Evolutionary conservation across 1,140 invertebrate genomes (phyloP), one percentile per base, ranked within the genome.

Genomic region (Diachasmimorpha longicaudata): DNA sequence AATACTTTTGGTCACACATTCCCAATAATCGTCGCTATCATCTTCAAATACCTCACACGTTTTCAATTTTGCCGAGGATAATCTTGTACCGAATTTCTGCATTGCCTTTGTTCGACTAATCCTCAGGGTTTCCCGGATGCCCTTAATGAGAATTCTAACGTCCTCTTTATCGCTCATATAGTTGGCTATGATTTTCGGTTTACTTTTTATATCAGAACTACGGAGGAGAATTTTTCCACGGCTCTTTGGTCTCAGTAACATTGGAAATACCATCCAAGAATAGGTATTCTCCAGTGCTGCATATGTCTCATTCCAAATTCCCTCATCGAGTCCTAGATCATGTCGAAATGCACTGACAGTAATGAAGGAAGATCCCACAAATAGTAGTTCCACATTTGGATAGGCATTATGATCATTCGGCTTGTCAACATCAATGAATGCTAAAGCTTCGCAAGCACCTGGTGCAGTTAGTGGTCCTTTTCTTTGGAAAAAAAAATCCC

Each of bases 101-200:
- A 95, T 91, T 0, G 92, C 82, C 10, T 88, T 84, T 23, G 92
- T 92, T 42, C 91, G 85, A 16, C 90, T 84, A 58, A 95, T 83
- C 44, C 91, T 84, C 25, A 93, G 85, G 0, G 91, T 89, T 10
- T 90, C 85, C 78, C 92, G 90, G 0, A 94, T 91, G 0, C 93
- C 94, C 25, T 90, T 87, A 4, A 93, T 89, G 0, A 94, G 87
- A 16, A 93, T 90, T 77, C 92, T 88, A 37, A 93, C 81, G 79
- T 95, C 94, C 25, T 93, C 91, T 0, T 90, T 84, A 85, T 93
- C 87, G 23, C 90, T 86, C 67, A 95, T 93, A 81, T 96, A 97
- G 79, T 96, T 96, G 0, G 96, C 93, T 80, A 95, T 92, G 16
- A 98, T 93, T n/a, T 92, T 86, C 0, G 97, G 97, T 81, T 95